Conservation (phyloP, 2,888 invertebrate genomes). For the Matsumyia berberina region DNA sequence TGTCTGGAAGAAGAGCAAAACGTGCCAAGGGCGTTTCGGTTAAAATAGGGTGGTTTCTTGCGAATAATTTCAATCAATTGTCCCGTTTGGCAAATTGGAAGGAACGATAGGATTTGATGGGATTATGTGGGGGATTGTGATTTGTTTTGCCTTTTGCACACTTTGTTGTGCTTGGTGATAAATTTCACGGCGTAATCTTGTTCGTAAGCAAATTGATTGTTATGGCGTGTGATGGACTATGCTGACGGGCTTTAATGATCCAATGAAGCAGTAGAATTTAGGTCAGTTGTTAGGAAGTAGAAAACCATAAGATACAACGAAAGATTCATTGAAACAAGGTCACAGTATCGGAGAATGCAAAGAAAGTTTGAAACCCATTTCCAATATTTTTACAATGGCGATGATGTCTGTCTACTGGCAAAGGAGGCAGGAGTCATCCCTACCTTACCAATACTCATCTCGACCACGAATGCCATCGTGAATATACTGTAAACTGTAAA, state of each 20-base stretch:
- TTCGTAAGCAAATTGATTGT: conserved; percentile 35
- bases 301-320: too few species aligned
- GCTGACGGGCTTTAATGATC: conserved; percentile 7
- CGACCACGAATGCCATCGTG: too few species aligned
- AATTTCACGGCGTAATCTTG: conserved; percentile 23
- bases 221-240: conserved; percentile 9
- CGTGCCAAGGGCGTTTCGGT: conserved; percentile 50
- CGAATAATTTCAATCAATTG: conserved; percentile 67
- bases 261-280: too few species aligned
- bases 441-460: too few species aligned
- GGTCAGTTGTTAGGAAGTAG: too few species aligned
- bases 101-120: conserved; percentile 67
- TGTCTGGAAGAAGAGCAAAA: conserved; percentile 85
- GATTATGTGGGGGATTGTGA: conserved; percentile 55
- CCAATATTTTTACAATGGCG: too few species aligned
- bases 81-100: conserved; percentile 65
- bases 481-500: too few species aligned
- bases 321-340: too few species aligned
- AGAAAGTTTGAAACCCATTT: too few species aligned
- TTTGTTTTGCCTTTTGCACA: conserved; percentile 19
- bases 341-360: too few species aligned
- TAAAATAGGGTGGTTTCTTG: conserved; percentile 33
- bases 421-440: too few species aligned
- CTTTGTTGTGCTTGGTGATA: not conserved
- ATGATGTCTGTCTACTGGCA: too few species aligned